Base-by-base conservation (phyloP, 2,888 invertebrate genomes). In the Carpatolechia fugitivella region DNA sequence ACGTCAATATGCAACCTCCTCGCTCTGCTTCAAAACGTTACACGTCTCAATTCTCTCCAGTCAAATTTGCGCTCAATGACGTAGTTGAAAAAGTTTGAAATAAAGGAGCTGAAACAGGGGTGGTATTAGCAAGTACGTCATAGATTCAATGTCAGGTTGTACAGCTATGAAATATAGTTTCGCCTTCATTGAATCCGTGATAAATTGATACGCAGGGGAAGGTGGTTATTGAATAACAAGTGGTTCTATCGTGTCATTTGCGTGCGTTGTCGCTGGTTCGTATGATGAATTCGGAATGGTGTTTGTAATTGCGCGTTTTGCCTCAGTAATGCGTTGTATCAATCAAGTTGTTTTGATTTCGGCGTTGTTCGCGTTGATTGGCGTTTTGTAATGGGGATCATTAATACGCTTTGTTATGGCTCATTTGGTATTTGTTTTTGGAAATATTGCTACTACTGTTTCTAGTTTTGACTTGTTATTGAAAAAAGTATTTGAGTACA, bases 101-200 rank as follows among this genome's bases (percentile, higher is more conserved):
- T 36, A n/a, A 0, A 6, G 6, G 10, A 1, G 10, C 52, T 51
- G n/a, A 4, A 0, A 1, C 0, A 7, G 11, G 13, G 1, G 3
- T 0, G 0, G 13, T 57, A 61, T 60, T 33, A 41, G 30, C 30
- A 52, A 31, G 40, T 24, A 31, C 18, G 31, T 73, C 70, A 70
- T 62, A 74, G 68, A 74, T 78, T 78, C 76, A 74, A 75, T 80
- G 82, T 84, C 83, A 85, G 78, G 79, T 72, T 76, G 80, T 75
- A 78, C 70, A 68, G 77, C 73, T 74, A 82, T 87, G 87, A 88
- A 86, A 85, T 87, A 89, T 87, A 86, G 85, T 85, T 86, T 82
- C 81, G 79, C 88, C 89, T 89, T 88, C 88, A 90, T 88, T 86
- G 89, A 86, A 85, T 80, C 74, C 68, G 77, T 89, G 88, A 90